phyloP scores from a whole-genome alignment of 1,140 invertebrate species.

The Nasonia longicornis region DNA sequence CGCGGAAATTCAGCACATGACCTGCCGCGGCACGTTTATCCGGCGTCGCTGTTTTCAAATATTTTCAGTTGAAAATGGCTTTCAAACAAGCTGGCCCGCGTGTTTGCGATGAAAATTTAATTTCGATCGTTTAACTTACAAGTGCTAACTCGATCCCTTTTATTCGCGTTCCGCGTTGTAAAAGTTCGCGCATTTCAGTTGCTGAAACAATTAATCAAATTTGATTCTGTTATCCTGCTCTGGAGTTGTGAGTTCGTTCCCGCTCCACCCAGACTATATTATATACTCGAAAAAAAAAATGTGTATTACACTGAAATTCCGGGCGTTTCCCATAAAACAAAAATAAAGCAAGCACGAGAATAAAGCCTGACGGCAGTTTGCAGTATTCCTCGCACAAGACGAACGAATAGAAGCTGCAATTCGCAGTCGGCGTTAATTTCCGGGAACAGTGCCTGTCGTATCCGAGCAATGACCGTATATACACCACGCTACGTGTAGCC shows the following conservation, averaged over 20 bases:
- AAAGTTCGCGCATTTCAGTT: not conserved
- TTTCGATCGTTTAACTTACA: not conserved
- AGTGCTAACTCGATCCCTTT: not conserved
- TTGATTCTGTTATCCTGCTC: not conserved
- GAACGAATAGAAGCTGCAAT: conserved; percentile 8
- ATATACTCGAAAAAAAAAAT: not conserved
- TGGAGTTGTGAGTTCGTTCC: not conserved
- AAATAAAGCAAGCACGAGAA: not conserved
- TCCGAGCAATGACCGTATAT: conserved; percentile 3
- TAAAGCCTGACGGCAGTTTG: not conserved
- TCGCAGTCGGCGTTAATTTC: conserved; percentile 41
- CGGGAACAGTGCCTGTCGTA: conserved; percentile 24
- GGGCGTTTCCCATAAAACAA: not conserved
- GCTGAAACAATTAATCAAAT: not conserved
- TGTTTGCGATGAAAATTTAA: conserved; percentile 27
- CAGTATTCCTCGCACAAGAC: not conserved
- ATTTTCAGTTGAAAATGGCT: conserved; percentile 21
- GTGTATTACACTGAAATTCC: not conserved
- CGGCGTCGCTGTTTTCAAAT: conserved; percentile 22
- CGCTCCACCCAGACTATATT: no score
- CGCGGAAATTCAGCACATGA: not conserved
- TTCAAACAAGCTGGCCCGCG: not conserved
- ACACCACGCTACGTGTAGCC: not conserved
- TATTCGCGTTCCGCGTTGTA: not conserved
- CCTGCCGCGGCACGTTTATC: not conserved